Percentiles rank a stretch among this genome's conserved stretches.
Conservation (phyloP, 1,140 invertebrate species). For the Penaeus chinensis region DNA sequence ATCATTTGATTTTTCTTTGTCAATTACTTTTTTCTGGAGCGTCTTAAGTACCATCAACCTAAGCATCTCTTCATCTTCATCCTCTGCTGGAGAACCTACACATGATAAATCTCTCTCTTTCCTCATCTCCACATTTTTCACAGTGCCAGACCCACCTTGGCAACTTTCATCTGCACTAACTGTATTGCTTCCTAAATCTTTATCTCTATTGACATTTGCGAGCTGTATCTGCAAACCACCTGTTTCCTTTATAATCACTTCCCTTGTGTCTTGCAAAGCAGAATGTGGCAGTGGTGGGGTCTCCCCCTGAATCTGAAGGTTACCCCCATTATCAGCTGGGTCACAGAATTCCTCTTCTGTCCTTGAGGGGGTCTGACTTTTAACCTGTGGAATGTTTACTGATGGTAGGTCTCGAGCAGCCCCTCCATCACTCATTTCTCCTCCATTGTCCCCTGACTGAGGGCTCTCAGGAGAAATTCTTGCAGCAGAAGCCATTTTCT, state of each 20-base stretch:
- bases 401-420: too few species aligned
- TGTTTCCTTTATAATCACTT: constrained; percentile 27
- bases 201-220: constrained; percentile 15
- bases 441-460: neutral
- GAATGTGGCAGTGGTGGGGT: neutral
- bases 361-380: too few species aligned
- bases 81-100: neutral
- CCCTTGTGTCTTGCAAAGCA: neutral
- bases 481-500: neutral
- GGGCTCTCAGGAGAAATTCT: neutral
- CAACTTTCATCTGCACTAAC: neutral
- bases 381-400: too few species aligned
- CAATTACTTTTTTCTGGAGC: constrained; percentile 19
- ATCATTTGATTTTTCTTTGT: neutral
- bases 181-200: too few species aligned
- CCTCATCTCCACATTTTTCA: neutral
- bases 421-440: too few species aligned
- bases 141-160: neutral
- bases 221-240: constrained; percentile 45
- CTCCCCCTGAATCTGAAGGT: neutral
- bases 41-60: constrained; percentile 41
- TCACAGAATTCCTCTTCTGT: too few species aligned
- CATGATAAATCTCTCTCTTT: neutral
- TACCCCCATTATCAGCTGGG: neutral
- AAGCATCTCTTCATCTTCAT: constrained; percentile 49